Evolutionary conservation across 2,113 vertebrate genomes (phyloP).

Genomic region (Hemichromis elongatus): DNA sequence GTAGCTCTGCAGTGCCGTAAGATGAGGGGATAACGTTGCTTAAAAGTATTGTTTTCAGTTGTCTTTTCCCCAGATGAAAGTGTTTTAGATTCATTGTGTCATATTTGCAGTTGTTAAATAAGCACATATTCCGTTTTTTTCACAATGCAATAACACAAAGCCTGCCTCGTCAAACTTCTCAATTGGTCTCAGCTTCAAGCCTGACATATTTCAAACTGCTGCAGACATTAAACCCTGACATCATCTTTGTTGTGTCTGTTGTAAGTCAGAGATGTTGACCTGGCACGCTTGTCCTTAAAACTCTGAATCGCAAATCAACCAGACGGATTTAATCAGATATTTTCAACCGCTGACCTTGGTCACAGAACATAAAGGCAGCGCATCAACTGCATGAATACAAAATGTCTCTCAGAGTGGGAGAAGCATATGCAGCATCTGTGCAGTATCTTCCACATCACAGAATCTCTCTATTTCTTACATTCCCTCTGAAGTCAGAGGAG

Average conservation of each 20-base stretch:
- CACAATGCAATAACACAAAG: not conserved
- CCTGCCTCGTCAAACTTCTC: not conserved
- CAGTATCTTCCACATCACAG: constrained; percentile 23
- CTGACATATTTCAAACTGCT: not conserved
- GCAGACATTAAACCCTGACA: constrained; percentile 6
- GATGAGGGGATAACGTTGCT: not conserved
- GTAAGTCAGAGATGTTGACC: not conserved
- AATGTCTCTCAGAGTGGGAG: constrained; percentile 5
- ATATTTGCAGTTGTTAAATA: not conserved
- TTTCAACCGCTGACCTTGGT: constrained; percentile 46
- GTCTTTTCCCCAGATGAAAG: not conserved
- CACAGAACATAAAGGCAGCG: constrained; percentile 19
- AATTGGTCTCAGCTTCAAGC: not conserved
- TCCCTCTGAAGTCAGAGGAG: constrained; percentile 33
- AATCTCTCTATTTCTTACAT: constrained; percentile 23
- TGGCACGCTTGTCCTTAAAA: not conserved
- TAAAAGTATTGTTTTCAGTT: not conserved
- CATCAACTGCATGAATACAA: constrained; percentile 22
- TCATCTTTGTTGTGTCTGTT: constrained; percentile 10
- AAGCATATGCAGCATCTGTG: constrained; percentile 2
- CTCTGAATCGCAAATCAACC: constrained; percentile 9
- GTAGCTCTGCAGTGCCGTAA: not conserved
- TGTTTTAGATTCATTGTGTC: not conserved
- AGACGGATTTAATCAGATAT: constrained; percentile 30
- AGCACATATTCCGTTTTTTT: not conserved